These are phyloP conservation scores for Stenodera caucasica DNA, from an alignment of 2,888 invertebrate species.

Conservation along the genomic window DNA sequence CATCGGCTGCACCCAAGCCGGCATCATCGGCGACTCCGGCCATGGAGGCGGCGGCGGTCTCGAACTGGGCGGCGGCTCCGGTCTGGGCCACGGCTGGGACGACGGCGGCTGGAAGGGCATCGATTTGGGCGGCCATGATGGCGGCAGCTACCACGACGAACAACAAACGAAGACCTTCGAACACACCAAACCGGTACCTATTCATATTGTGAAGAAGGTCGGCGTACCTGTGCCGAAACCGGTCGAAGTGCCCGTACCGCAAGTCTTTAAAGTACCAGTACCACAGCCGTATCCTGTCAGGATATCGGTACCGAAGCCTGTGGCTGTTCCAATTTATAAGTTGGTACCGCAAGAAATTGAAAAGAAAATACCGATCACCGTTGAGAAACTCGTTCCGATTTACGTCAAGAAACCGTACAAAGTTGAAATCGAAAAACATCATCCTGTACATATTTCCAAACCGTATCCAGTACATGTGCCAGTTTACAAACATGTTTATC, in stretches of 20 bases:
- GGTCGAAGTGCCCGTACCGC: slow-evolving; percentile 51
- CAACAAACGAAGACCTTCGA: slow-evolving; percentile 65
- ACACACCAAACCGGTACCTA: slow-evolving; percentile 69
- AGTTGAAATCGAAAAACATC: slow-evolving; percentile 74
- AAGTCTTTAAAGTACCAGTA: slow-evolving; percentile 67
- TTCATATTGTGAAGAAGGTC: slow-evolving; percentile 71
- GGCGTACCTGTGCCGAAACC: slow-evolving; percentile 74
- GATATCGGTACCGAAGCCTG: slow-evolving; percentile 70
- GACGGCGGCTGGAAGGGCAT: slow-evolving; percentile 58
- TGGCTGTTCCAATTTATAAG: slow-evolving; percentile 73
- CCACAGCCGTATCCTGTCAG: slow-evolving; percentile 77
- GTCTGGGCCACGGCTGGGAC: slow-evolving; percentile 49
- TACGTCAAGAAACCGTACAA: slow-evolving; percentile 76
- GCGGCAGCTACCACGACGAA: slow-evolving; percentile 60
- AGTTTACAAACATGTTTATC: slow-evolving; percentile 74
- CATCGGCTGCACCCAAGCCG: slow-evolving; percentile 38
- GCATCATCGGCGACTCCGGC: slow-evolving; percentile 38
- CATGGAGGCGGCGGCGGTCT: slow-evolving; percentile 50
- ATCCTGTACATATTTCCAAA: slow-evolving; percentile 65
- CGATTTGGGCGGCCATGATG: slow-evolving; percentile 58
- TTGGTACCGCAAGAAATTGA: slow-evolving; percentile 72
- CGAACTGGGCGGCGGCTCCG: slow-evolving; percentile 55
- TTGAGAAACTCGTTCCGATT: slow-evolving; percentile 72
- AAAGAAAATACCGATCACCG: slow-evolving; percentile 72
- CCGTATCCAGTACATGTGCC: slow-evolving; percentile 76